These are phyloP conservation scores for Anguilla megastoma DNA, from an alignment of 2,797 vertebrate genomes.

Conservation along the genomic window DNA sequence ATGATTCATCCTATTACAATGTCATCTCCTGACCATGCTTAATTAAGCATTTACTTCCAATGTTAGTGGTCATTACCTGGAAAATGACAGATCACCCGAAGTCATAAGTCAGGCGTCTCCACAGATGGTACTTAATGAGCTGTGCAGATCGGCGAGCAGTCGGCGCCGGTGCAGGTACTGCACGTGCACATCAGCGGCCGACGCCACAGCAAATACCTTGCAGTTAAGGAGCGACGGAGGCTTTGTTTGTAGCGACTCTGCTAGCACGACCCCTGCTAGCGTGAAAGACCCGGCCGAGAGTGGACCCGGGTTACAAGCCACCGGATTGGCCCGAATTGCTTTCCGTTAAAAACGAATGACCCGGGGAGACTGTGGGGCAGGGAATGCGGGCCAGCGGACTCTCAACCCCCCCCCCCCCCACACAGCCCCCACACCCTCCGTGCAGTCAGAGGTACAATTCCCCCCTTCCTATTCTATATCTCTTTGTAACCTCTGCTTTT, in stretches of 20 bases:
- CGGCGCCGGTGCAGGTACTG: background rate
- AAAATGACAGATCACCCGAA: conserved; percentile 26
- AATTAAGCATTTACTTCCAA: conserved; percentile 50
- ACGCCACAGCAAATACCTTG: background rate
- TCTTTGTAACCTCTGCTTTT: background rate
- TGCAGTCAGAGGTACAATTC: background rate
- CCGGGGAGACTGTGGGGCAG: background rate
- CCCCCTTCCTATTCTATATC: background rate
- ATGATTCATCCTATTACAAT: conserved; percentile 40
- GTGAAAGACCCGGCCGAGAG: background rate
- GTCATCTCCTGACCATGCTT: conserved; percentile 41
- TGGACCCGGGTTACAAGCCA: background rate
- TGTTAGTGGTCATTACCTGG: conserved; percentile 36
- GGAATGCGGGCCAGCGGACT: background rate
- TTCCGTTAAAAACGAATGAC: background rate
- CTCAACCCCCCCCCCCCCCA: too few relatives aligned
- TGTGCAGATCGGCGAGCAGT: background rate
- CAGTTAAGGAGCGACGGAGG: background rate
- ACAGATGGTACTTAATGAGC: conserved; percentile 10
- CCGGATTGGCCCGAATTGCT: background rate
- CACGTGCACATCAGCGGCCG: background rate
- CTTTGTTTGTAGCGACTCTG: background rate
- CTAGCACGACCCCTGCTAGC: background rate
- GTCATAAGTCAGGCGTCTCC: conserved; percentile 20
- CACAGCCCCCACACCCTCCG: too few relatives aligned